Evolutionary conservation across 2,888 invertebrate species (phyloP), one percentile per base, ranked within the genome.

Genomic region (Celastrina argiolus): DNA sequence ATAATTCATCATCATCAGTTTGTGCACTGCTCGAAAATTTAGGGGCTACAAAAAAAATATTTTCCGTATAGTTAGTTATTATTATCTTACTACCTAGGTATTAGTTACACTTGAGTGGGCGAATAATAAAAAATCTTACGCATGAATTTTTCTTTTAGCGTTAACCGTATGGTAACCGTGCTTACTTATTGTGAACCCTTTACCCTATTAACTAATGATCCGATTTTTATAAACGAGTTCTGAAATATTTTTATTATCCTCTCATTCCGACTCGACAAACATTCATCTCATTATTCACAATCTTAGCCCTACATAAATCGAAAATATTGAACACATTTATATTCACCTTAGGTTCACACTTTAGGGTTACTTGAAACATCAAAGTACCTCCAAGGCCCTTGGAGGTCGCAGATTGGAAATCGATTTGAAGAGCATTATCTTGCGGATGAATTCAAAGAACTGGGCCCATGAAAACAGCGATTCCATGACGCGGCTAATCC

Each of bases 341-440:
- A 34, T 59, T 59, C 18, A 34, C 18, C 28, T 42, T 42, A 51
- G 5, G 22, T 26, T 36, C 51, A n/a, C 58, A 8, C 58, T 31
- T 16, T 59, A 18, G 59, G 18, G 59, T 59, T 31, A 59, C 59
- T 59, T 59, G 16, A 59, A 59, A 34, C 36, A 22, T 61, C 22
- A 61, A 61, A 39, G 61, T 14, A 61, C 18, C 34, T 10, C 26
- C 16, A 18, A 36, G 34, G 61, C 14, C 36, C 22, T 56, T 14
- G 14, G 26, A 56, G 56, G 56, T 56, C 61, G 39, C 18, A 36
- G 61, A 61, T 61, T 61, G 61, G 22, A 61, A 39, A 61, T 39
- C 61, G 61, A 61, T 61, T 61, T 36, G 14, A 39, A 36, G 61
- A 39, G 61, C 14, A 61, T 61, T 61, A 61, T 61, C 39, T 39